phyloP scores from a whole-genome alignment of 2,113 vertebrate species.

The Phocoena phocoena region DNA sequence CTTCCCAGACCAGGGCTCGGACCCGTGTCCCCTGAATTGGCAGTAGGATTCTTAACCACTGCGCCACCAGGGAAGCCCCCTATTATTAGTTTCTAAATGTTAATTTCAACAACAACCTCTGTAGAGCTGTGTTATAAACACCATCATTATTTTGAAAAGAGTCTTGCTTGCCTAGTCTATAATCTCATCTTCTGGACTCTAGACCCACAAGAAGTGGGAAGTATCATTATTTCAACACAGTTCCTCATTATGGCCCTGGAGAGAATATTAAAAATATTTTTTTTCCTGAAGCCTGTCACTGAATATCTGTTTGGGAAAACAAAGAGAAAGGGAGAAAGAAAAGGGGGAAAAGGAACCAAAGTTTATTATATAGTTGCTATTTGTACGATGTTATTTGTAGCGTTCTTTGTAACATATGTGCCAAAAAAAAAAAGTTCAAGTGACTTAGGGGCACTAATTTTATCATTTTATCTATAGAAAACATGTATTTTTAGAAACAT shows the following conservation, averaged over 20 bases:
- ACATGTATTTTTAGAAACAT: conserved; percentile 30
- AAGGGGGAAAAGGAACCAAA: neutral
- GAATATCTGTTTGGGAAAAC: neutral
- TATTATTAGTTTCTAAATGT: conserved; percentile 3
- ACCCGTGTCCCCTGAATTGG: too few species aligned
- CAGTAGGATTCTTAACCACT: too few species aligned
- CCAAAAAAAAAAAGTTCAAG: conserved; percentile 5
- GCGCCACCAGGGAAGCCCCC: too few species aligned
- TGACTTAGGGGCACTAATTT: neutral
- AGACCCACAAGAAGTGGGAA: neutral
- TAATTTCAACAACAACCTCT: conserved; percentile 68
- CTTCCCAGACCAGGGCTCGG: too few species aligned
- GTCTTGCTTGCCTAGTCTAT: neutral
- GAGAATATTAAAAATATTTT: neutral
- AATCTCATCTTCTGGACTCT: neutral
- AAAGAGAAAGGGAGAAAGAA: neutral
- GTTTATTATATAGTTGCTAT: neutral
- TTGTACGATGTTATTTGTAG: neutral
- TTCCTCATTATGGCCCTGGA: neutral
- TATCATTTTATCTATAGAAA: conserved; percentile 35
- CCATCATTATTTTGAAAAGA: conserved; percentile 21
- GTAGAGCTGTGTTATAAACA: neutral
- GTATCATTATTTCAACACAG: neutral
- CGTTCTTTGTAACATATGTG: neutral
- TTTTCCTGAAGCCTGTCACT: neutral